Conservation (phyloP, 2,113 vertebrate genomes). For the Uropsilus gracilis region DNA sequence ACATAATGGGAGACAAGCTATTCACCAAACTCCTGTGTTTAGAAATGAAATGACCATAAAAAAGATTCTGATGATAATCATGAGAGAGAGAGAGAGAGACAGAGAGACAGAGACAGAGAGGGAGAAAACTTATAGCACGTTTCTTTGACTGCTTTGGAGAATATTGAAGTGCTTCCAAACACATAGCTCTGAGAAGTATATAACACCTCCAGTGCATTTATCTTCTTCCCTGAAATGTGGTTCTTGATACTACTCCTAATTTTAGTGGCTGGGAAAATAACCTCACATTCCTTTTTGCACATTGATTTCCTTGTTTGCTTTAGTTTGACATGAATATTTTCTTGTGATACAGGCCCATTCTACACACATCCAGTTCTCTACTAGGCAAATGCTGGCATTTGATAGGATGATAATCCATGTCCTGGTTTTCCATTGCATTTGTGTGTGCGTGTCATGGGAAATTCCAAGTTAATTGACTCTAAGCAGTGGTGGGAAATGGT, state of each 20-base stretch:
- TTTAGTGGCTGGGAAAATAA: not conserved
- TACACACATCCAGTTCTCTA: not conserved
- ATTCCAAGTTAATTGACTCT: not conserved
- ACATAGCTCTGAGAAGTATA: not conserved
- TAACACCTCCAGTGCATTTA: not conserved
- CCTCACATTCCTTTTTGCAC: not conserved
- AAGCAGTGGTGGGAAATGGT: not conserved
- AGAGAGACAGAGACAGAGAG: no score
- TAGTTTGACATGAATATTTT: no score
- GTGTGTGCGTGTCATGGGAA: not conserved
- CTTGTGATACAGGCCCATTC: no score
- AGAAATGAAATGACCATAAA: slow-evolving; percentile 27
- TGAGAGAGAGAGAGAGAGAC: no score
- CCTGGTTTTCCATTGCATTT: not conserved
- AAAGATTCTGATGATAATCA: slow-evolving; percentile 24
- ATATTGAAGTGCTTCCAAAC: not conserved
- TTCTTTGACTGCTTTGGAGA: no score
- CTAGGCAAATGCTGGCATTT: not conserved
- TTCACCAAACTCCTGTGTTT: not conserved
- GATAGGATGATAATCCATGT: not conserved
- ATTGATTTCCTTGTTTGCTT: not conserved
- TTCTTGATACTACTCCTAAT: not conserved
- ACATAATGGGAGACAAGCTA: not conserved
- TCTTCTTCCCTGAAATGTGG: not conserved
- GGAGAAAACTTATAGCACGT: no score